Base-by-base conservation (phyloP, 1,140 invertebrate species). In the Euwallacea similis region DNA sequence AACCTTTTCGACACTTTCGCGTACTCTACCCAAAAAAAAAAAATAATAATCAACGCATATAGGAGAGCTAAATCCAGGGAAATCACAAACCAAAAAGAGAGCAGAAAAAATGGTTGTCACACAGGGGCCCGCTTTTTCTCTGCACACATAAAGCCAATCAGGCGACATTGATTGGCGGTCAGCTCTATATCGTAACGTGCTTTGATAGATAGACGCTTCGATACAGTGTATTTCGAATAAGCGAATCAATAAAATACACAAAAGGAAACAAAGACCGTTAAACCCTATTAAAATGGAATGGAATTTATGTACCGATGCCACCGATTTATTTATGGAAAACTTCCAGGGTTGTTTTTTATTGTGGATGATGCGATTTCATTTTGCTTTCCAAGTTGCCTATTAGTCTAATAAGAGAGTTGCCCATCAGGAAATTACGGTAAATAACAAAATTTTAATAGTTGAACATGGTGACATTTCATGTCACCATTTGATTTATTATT, bases 91-190 rank as follows among this genome's bases (percentile, higher is more conserved):
- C 13, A 33, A 50, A 15, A 66, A 42, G 47, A 41, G 21, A 53
- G 42, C 33, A 42, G 10, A 54, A 46, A 50, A 66, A 13, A 66
- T 41, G 50, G 46, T 11, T 50, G 46, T 50, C 46, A 50, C 42
- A 54, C 46, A 46, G 43, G 43, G 44, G 7, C 46, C 16, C 11
- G 58, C 42, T 60, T 71, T 72, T 72, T 21, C 7, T 58, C 11
- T 33, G 10, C 60, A 53, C 66, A 59, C 54, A 69, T 69, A 61
- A 65, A 69, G 44, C 50, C 72, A 73, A 73, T 73, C 72, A 73
- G 69, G 72, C 69, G 72, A 69, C 72, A 73, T 69, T 69, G 67
- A 73, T 73, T 73, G 72, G 66, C 72, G 72, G 72, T 73, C 67
- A 69, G 72, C 54, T 59, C 68, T 60, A 69, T 21, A 58, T 58